These are phyloP conservation scores for Aphodius granarius DNA, from an alignment of 2,888 invertebrate species.

Conservation along the genomic window DNA sequence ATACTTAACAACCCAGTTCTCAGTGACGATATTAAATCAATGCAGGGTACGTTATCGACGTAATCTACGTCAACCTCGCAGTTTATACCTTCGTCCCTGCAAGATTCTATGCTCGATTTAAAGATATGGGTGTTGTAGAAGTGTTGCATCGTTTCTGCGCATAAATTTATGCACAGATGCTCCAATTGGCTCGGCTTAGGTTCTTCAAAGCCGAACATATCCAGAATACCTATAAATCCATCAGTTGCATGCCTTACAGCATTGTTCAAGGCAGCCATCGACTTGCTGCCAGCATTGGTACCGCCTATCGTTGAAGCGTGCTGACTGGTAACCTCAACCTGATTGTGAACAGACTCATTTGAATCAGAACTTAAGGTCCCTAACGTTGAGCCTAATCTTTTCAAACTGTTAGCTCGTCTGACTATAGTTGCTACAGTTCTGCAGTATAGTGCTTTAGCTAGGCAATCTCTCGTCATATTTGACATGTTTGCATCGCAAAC, in stretches of 20 bases:
- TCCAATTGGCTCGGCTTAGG: conserved; percentile 88
- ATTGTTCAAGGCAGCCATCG: conserved; percentile 90
- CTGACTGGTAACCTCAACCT: conserved; percentile 81
- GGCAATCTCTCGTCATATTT: conserved; percentile 83
- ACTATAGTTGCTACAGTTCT: conserved; percentile 94
- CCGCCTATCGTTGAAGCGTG: conserved; percentile 81
- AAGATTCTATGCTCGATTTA: conserved; percentile 91
- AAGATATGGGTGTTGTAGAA: conserved; percentile 97
- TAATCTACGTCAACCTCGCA: conserved; percentile 91
- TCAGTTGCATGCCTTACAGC: conserved; percentile 92
- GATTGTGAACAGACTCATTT: conserved; percentile 89
- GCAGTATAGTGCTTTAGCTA: conserved; percentile 91
- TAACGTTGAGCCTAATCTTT: conserved; percentile 79
- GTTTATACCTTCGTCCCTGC: conserved; percentile 88
- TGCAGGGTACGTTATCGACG: conserved; percentile 94
- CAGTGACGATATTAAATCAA: conserved; percentile 91
- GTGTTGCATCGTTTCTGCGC: conserved; percentile 97
- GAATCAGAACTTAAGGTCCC: conserved; percentile 87
- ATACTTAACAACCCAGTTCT: conserved; percentile 89
- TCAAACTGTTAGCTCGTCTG: conserved; percentile 87
- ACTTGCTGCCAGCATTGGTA: conserved; percentile 78
- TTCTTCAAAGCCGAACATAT: conserved; percentile 97
- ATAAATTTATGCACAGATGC: conserved; percentile 92
- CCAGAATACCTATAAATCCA: conserved; percentile 92
- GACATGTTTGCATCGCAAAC: conserved; percentile 85